A percentile compares a stretch with the other conserved stretches of the same genome.
phyloP scores from a whole-genome alignment of 2,113 vertebrate species.

The Oenanthe oenanthe region DNA sequence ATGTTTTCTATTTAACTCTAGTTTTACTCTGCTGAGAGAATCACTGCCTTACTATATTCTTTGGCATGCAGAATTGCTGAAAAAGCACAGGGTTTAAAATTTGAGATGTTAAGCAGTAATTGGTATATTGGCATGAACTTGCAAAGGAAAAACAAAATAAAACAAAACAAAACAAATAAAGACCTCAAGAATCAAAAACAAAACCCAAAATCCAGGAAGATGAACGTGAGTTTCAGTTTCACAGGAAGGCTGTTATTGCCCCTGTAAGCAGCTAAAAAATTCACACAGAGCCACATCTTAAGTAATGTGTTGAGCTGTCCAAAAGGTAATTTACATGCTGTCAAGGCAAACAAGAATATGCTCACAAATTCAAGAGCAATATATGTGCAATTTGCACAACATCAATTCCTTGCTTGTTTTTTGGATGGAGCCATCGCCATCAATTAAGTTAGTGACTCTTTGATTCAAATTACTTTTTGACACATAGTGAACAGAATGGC shows the following conservation, averaged over 20 bases:
- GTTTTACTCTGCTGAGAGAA: not conserved
- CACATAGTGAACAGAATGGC: constrained; percentile 67
- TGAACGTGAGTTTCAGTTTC: constrained; percentile 67
- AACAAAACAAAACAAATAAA: too few species aligned
- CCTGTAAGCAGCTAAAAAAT: constrained; percentile 71
- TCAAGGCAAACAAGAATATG: constrained; percentile 79
- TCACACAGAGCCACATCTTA: constrained; percentile 70
- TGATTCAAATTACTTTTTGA: constrained; percentile 81
- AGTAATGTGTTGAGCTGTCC: constrained; percentile 77
- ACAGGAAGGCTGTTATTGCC: constrained; percentile 69
- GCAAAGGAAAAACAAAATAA: not conserved
- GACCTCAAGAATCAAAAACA: not conserved
- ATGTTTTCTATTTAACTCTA: not conserved
- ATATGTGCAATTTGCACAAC: constrained; percentile 77
- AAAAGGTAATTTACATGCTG: constrained; percentile 79
- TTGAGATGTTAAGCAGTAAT: not conserved
- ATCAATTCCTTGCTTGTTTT: constrained; percentile 75
- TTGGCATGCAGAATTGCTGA: not conserved
- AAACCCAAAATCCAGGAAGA: not conserved
- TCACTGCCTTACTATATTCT: not conserved
- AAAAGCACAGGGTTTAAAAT: constrained; percentile 24
- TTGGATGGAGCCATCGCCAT: constrained; percentile 71
- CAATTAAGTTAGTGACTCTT: constrained; percentile 78
- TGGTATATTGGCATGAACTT: not conserved
- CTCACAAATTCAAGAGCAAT: constrained; percentile 77